Evolutionary conservation across 2,888 invertebrate genomes (phyloP).

Genomic region (Drosophila parthenogenetica): DNA sequence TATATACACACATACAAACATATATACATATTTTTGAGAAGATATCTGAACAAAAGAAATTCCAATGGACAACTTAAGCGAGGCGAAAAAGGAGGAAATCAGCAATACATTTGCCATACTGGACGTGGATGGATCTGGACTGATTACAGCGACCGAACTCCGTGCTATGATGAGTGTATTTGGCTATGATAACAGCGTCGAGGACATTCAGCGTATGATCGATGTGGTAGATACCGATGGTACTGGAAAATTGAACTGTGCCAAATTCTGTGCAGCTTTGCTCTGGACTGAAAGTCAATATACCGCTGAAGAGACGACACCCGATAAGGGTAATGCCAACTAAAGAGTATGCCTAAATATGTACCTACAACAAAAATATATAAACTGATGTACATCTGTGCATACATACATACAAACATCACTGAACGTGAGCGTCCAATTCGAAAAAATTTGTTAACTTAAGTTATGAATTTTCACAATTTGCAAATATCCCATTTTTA

Average conservation of each 20-base stretch:
- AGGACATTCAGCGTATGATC: constrained; percentile 39
- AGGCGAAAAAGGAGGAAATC: constrained; percentile 19
- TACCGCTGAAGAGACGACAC: not conserved
- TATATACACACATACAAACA: not conserved
- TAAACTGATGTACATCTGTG: too few species aligned
- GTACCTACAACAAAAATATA: too few species aligned
- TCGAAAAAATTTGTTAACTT: not conserved
- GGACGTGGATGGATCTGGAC: constrained; percentile 38
- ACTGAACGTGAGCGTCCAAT: not conserved
- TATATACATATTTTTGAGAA: not conserved
- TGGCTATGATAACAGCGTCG: constrained; percentile 39
- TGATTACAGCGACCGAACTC: constrained; percentile 23
- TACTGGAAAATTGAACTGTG: constrained; percentile 8
- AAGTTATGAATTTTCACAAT: not conserved
- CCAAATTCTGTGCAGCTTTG: constrained; percentile 37
- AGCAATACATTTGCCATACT: constrained; percentile 28
- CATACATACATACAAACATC: not conserved
- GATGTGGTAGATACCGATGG: constrained; percentile 24
- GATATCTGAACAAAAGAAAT: not conserved
- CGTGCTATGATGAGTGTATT: constrained; percentile 35
- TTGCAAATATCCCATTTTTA: not conserved
- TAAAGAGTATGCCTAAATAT: too few species aligned
- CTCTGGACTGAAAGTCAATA: constrained; percentile 13
- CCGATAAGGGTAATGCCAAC: too few species aligned
- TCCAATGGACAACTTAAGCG: constrained; percentile 32